Conservation (phyloP, 2,888 invertebrate species). For the Cyclophora albipunctata region DNA sequence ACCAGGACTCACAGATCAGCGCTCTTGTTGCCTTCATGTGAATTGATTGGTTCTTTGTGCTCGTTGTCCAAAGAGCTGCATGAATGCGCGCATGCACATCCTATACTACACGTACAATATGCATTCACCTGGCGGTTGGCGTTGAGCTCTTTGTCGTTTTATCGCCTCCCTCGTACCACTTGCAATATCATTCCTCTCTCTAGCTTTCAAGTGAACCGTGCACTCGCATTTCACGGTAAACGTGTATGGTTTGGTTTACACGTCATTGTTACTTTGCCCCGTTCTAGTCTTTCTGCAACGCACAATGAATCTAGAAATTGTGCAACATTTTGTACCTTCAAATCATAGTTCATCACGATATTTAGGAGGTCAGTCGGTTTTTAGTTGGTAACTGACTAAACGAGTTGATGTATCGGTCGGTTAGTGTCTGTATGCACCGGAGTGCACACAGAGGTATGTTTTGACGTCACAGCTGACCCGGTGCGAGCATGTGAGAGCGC, state of each 20-base stretch:
- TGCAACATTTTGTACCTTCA: no score
- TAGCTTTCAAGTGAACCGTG: no score
- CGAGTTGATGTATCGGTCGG: background rate
- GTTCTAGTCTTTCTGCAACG: no score
- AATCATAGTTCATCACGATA: background rate
- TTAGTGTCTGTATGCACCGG: background rate
- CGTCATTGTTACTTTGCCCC: no score
- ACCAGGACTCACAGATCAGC: background rate
- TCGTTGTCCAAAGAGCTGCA: slow-evolving; percentile 14
- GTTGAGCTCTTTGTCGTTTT: background rate
- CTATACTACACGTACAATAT: background rate
- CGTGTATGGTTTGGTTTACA: no score
- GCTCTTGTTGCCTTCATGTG: slow-evolving; percentile 18
- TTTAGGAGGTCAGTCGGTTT: background rate
- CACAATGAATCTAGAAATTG: no score
- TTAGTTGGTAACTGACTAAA: background rate
- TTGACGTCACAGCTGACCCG: slow-evolving; percentile 61
- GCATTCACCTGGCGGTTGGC: background rate
- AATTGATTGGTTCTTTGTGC: slow-evolving; percentile 28
- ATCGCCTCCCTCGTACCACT: background rate
- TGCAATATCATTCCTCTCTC: no score
- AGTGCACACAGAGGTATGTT: background rate
- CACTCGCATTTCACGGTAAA: no score
- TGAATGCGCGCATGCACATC: slow-evolving; percentile 18
- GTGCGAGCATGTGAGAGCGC: slow-evolving; percentile 41